Evolutionary conservation across 1,140 invertebrate species (phyloP), one percentile per base, ranked within the genome.

Genomic region (Homarus americanus): DNA sequence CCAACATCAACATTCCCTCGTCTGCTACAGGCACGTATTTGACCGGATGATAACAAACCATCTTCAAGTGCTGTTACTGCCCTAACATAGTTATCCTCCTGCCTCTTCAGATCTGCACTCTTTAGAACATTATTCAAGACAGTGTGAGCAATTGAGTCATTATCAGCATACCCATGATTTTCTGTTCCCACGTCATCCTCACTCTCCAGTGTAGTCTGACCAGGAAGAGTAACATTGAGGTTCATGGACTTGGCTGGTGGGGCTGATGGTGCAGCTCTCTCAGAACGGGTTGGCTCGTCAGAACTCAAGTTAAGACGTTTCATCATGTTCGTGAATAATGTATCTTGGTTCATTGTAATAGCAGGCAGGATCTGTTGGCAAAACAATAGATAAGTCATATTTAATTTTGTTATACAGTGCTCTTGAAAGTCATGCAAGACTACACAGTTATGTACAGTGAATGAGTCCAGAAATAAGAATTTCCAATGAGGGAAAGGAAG

Each of bases 311-410:
- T 91, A 15, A 91, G 85, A 9, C 84, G 76, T 63, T 91, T 91
- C 91, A 91, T 91, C 91, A 91, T 91, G 24, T 86, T 91, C 4
- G 84, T 87, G 44, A 91, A 91, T 20, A 91, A 40, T 7, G 91
- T 87, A 63, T 91, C 91, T 63, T 91, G 84, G 40, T 66, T 80
- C 58, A 91, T 53, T 38, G 91, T 91, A 41, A 91, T 63, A 53
- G 91, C 84, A 15, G 91, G 91, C 24, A 91, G 58, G 83, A 91
- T 91, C 91, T 91, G 91, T 83, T 38, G 72, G 49, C 24, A 90
- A 72, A 82, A 82, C 66, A 32, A 32, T 38, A 24, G 20, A 9
- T 4, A 63, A 36, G 53, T 58, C 20, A 58, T 24, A 58, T 24
- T 24, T 20, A 58, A 58, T 58, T 58, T 58, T 58, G 24, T n/a